Evolutionary conservation across 2,113 vertebrate genomes (phyloP), one percentile per base, ranked within the genome.

Genomic region (Hyperopisus bebe): DNA sequence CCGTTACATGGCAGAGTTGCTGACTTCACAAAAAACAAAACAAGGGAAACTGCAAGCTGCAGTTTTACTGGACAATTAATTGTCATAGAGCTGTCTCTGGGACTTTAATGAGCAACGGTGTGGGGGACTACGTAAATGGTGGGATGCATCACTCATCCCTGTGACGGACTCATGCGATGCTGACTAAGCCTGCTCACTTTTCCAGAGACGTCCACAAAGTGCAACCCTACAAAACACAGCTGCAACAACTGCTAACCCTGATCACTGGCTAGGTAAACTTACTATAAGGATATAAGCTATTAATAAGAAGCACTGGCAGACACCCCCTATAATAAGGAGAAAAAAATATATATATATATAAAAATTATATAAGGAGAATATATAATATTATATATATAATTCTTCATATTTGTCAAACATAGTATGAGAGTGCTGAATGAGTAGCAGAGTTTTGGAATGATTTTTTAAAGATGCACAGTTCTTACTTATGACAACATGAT

Each of bases 11-110:
- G 10, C 85, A 87, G 50, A n/a, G 50, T 39, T 87, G 48, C 85
- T 55, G 85, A 87, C 55, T 50, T 7, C 50, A 31, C 48, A 21
- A 85, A 51, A 53, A 87, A 53, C 44, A 86, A 86, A 47, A 39
- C 27, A 53, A 87, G 24, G 27, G 35, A 53, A 87, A 39, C 27
- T 48, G n/a, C 85, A 87, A 9, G 85, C 17, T 55, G 85, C 48
- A 87, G 47, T 87, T 87, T 87, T 48, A 46, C 10, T 27, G 42
- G 83, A 85, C 83, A 47, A 83, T 47, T 47, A 77, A 77, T 77
- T 77, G 44, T 85, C 42, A 48, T 42, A 11, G 83, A 85, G 47
- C 47, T 46, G 46, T 48, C 46, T n/a, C 42, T 5, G 9, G 44
- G 46, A n/a, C n/a, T 85, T 85, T 85, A 85, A 48, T 21, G 24